These are phyloP conservation scores for Microctonus brassicae DNA, from an alignment of 2,888 invertebrate species.

Conservation along the genomic window DNA sequence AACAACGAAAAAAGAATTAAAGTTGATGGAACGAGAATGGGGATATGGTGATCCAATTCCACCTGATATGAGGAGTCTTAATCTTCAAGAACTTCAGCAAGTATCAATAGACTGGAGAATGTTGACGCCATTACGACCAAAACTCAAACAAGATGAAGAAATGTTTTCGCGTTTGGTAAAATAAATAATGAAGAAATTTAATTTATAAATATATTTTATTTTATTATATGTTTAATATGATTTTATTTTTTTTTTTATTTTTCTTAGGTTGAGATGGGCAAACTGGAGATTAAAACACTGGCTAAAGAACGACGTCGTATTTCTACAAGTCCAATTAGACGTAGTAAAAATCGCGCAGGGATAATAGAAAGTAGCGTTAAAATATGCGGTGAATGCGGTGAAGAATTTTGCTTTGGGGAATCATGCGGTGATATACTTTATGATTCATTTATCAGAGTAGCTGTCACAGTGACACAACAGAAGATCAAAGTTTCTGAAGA, in stretches of 20 bases:
- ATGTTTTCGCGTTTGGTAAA: conserved; percentile 77
- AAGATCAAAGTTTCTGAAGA: conserved; percentile 62
- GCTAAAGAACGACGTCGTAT: conserved; percentile 79
- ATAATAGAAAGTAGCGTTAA: conserved; percentile 83
- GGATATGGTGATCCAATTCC: conserved; percentile 86
- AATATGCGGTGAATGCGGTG: conserved; percentile 85
- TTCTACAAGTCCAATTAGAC: conserved; percentile 78
- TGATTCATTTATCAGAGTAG: conserved; percentile 72
- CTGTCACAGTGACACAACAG: conserved; percentile 59
- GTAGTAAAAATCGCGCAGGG: conserved; percentile 86
- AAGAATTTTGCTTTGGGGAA: conserved; percentile 83
- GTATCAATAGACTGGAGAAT: conserved; percentile 94
- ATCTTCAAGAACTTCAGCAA: conserved; percentile 83
- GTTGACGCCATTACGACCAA: conserved; percentile 89
- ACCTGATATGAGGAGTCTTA: conserved; percentile 82
- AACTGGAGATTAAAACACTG: conserved; percentile 81
- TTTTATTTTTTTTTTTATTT: no score
- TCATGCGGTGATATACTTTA: conserved; percentile 74
- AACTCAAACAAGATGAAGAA: conserved; percentile 86
- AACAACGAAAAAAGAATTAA: conserved; percentile 80
- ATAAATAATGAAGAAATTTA: not conserved
- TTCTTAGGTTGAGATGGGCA: conserved; percentile 80
- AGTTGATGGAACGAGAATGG: conserved; percentile 74
- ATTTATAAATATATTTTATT: conserved; percentile 3
- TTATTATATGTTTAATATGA: not conserved